Evolutionary conservation across 2,888 invertebrate genomes (phyloP).

Genomic region (Drosophila neonasuta): DNA sequence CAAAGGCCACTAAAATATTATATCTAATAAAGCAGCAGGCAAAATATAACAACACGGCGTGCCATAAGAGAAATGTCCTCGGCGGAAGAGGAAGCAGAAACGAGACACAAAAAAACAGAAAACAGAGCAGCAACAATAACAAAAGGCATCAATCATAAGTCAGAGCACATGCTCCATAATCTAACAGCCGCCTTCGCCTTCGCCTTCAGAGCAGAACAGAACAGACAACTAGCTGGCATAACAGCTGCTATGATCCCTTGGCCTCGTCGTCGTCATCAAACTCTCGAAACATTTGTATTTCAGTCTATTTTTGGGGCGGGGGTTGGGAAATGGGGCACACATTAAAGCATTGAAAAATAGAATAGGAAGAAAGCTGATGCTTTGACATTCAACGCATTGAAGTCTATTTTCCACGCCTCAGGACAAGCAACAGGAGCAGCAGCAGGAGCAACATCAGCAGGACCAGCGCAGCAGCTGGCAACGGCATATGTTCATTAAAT

Average conservation of each 20-base stretch:
- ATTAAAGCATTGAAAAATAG: constrained; percentile 34
- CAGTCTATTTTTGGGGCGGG: background rate
- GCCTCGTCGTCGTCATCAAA: constrained; percentile 3
- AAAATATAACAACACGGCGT: constrained; percentile 50
- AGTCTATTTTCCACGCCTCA: constrained; percentile 57
- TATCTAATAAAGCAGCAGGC: constrained; percentile 73
- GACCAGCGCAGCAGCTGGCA: constrained; percentile 43
- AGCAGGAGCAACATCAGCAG: background rate
- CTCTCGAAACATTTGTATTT: constrained; percentile 28
- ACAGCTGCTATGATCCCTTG: constrained; percentile 11
- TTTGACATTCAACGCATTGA: constrained; percentile 45
- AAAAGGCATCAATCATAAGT: constrained; percentile 79
- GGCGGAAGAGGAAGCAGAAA: constrained; percentile 18
- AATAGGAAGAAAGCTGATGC: constrained; percentile 1
- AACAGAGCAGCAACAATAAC: constrained; percentile 50
- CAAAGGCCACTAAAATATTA: constrained; percentile 75
- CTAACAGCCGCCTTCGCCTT: constrained; percentile 25
- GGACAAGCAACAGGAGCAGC: constrained; percentile 23
- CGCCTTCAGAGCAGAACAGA: background rate
- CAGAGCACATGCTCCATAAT: constrained; percentile 64
- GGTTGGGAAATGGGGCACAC: background rate
- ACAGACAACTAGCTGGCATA: constrained; percentile 2
- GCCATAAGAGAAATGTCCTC: constrained; percentile 40
- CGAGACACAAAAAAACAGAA: constrained; percentile 3
- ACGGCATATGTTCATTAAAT: constrained; percentile 78